Evolutionary conservation across 2,888 invertebrate genomes (phyloP), one percentile per base, ranked within the genome.

Genomic region (Spicauda simplicius): DNA sequence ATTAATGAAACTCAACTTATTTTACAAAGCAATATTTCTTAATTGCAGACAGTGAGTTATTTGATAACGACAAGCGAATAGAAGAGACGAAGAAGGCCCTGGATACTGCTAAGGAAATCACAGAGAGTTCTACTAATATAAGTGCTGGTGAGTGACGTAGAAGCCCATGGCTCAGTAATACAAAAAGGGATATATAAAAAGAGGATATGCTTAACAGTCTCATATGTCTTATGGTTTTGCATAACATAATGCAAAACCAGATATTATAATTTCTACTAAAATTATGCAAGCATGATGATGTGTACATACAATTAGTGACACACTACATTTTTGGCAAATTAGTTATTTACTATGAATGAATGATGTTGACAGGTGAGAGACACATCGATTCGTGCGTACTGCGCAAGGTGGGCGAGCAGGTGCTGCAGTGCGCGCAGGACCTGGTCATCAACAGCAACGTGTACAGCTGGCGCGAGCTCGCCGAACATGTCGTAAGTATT

Each of bases 401-500:
- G 16, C 48, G 8, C 7, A 48, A 48, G 5, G n/a, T 16, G 1
- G 48, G 48, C 48, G n/a, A 48, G n/a, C 48, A 16, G 16, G 48
- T 16, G 48, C 11, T 48, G 48, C n/a, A 48, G 16, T 48, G 48
- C 16, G 48, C 48, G 5, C n/a, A 48, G n/a, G 48, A 48, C n/a
- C 6, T 48, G 48, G 48, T 48, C 48, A 16, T 48, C 48, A 48
- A 48, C 48, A 16, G 48, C 48, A 48, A 48, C 16, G 82, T 86
- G 60, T 94, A 88, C 70, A 71, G 84, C 2, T 68, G 76, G 2
- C 68, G 82, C 30, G 93, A 95, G 0, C 82, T 96, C 4, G 93
- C 93, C 74, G 95, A 95, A 80, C 48, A 48, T 12, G 16, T 48
- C 1, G 48, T 48, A 5, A 48, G 48, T 48, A 16, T 37, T 4